phyloP scores from a whole-genome alignment of 2,888 invertebrate genomes.

The Plebejus anna region DNA sequence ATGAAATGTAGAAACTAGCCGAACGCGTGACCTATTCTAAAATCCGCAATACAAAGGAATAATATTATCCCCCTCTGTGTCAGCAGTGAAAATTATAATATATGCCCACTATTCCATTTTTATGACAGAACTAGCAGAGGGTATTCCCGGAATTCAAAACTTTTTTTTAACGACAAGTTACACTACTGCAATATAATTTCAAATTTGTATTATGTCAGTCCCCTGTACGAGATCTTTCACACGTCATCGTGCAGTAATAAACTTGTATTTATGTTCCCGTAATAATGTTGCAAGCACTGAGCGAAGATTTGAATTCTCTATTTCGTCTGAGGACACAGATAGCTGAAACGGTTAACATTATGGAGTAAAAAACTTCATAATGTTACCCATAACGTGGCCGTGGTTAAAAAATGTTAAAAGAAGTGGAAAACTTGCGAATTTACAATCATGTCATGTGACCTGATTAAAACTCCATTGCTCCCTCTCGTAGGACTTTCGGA shows the following conservation, averaged over 20 bases:
- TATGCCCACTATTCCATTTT: no score
- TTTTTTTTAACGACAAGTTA: neutral
- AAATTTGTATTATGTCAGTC: neutral
- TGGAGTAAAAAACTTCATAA: no score
- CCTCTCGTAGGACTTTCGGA: no score
- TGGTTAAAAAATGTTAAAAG: no score
- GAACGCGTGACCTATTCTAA: neutral
- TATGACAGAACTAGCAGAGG: neutral
- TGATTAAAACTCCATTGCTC: no score
- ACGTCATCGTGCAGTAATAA: neutral
- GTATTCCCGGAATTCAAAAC: neutral
- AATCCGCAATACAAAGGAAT: neutral
- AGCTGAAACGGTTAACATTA: no score
- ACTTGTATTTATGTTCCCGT: constrained; percentile 14
- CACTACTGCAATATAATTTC: neutral
- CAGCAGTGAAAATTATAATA: no score
- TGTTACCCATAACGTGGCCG: no score
- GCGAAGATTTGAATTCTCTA: neutral
- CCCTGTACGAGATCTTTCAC: neutral
- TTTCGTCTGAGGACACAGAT: neutral
- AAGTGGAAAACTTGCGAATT: no score
- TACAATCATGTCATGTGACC: no score
- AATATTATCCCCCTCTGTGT: neutral
- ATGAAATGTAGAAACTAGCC: neutral
- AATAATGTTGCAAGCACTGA: constrained; percentile 4